These are phyloP conservation scores for Antheraea mylitta DNA, from an alignment of 1,140 invertebrate genomes.

Conservation along the genomic window DNA sequence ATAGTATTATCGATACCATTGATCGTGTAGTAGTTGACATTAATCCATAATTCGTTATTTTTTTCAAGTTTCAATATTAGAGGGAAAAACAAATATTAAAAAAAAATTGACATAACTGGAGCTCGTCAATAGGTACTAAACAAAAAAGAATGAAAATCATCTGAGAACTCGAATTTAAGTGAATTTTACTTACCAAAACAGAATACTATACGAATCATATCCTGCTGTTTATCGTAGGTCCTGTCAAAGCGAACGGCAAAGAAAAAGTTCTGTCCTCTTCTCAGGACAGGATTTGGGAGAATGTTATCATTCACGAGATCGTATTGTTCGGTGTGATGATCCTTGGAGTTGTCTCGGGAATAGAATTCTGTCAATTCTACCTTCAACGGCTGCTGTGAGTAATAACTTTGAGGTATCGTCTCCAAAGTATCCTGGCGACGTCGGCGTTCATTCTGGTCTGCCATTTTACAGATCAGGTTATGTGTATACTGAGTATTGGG, in stretches of 20 bases:
- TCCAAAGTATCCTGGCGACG: slow-evolving; percentile 75
- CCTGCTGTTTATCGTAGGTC: slow-evolving; percentile 74
- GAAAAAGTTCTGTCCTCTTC: slow-evolving; percentile 83
- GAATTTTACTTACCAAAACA: slow-evolving; percentile 63
- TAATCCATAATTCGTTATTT: no score
- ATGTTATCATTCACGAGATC: slow-evolving; percentile 80
- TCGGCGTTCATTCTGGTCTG: slow-evolving; percentile 74
- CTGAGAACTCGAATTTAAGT: neutral
- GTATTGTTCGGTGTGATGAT: slow-evolving; percentile 83
- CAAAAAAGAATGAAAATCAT: no score
- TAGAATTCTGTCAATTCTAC: slow-evolving; percentile 83
- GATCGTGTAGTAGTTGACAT: no score
- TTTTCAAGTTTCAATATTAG: no score
- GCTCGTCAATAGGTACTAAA: no score
- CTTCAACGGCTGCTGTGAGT: slow-evolving; percentile 78
- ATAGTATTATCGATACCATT: no score
- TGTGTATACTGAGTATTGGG: slow-evolving; percentile 73
- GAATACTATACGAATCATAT: slow-evolving; percentile 73
- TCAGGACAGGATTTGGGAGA: slow-evolving; percentile 78
- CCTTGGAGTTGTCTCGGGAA: slow-evolving; percentile 81
- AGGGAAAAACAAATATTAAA: no score
- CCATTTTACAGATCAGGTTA: slow-evolving; percentile 73
- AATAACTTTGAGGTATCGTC: slow-evolving; percentile 72
- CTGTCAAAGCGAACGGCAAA: slow-evolving; percentile 81
- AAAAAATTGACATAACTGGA: no score